Percentiles rank a stretch among this genome's conserved stretches.
These are phyloP conservation scores for Eriocheir sinensis DNA, from an alignment of 1,140 invertebrate species.

Conservation along the genomic window DNA sequence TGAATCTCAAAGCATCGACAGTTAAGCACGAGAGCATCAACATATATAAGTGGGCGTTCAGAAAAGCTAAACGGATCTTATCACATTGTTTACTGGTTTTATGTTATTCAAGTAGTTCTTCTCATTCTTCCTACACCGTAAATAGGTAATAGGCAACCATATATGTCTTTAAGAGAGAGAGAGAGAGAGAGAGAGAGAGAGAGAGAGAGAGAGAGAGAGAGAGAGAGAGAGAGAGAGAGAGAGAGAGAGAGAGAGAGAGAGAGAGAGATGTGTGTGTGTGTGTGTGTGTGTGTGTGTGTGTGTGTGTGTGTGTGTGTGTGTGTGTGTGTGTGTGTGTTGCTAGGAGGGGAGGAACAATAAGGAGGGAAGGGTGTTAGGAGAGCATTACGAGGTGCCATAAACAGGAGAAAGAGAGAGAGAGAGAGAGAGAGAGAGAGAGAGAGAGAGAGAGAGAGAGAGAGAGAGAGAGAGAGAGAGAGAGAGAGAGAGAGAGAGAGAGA, in stretches of 20 bases:
- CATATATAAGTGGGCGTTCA: too few species aligned
- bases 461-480: background rate
- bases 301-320: background rate
- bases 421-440: background rate
- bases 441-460: slow-evolving; percentile 44
- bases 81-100: too few species aligned
- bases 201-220: slow-evolving; percentile 19
- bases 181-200: slow-evolving; percentile 35
- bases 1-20: too few species aligned
- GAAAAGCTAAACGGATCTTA: too few species aligned
- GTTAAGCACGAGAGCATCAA: too few species aligned
- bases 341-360: background rate
- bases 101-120: too few species aligned
- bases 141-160: too few species aligned
- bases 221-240: background rate
- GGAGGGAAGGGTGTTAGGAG: background rate
- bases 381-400: background rate
- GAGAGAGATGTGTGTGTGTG: background rate
- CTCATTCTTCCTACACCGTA: too few species aligned
- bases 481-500: background rate
- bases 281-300: slow-evolving; percentile 35
- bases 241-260: background rate
- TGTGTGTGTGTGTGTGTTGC: background rate
- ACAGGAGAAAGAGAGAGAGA: slow-evolving; percentile 32
- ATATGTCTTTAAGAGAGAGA: background rate